A percentile compares a stretch with the other conserved stretches of the same genome.
These are phyloP conservation scores for Morbakka virulenta DNA, from an alignment of 30 jellyfish, hydroid and myxozoan species.

Conservation along the genomic window DNA sequence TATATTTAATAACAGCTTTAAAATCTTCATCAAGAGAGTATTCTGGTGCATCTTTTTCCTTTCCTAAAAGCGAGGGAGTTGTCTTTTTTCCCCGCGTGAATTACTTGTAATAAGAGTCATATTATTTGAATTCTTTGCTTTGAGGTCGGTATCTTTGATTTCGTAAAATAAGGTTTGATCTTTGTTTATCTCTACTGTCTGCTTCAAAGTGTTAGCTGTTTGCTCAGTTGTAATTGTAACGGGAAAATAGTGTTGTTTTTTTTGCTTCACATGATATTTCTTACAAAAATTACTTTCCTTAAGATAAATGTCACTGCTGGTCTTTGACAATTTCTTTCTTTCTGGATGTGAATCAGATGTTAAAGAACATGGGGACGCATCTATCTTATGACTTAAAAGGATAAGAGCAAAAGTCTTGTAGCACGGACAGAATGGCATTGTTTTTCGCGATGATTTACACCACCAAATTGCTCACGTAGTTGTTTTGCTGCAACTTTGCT, in stretches of 20 bases:
- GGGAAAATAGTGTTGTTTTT: neutral
- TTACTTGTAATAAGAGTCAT: neutral
- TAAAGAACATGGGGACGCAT: neutral
- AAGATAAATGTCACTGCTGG: neutral
- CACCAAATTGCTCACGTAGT: conserved; percentile 5
- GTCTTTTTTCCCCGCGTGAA: neutral
- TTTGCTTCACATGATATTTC: neutral
- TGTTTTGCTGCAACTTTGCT: conserved; percentile 21
- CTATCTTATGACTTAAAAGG: neutral
- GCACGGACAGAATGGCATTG: conserved; percentile 43
- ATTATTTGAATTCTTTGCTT: neutral
- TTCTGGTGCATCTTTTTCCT: neutral
- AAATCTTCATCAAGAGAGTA: neutral
- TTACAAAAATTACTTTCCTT: conserved; percentile 11
- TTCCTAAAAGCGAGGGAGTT: neutral
- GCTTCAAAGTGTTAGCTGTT: conserved; percentile 2
- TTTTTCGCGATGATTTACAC: conserved; percentile 16
- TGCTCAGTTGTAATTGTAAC: conserved; percentile 1
- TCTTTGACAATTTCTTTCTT: neutral
- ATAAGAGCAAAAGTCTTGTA: conserved; percentile 33
- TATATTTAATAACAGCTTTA: neutral
- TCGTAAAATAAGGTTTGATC: neutral
- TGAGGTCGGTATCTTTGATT: neutral
- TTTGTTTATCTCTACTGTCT: neutral
- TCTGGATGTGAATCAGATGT: neutral